Conservation (phyloP, 2,888 invertebrate genomes). For the Crocallis elinguaria region DNA sequence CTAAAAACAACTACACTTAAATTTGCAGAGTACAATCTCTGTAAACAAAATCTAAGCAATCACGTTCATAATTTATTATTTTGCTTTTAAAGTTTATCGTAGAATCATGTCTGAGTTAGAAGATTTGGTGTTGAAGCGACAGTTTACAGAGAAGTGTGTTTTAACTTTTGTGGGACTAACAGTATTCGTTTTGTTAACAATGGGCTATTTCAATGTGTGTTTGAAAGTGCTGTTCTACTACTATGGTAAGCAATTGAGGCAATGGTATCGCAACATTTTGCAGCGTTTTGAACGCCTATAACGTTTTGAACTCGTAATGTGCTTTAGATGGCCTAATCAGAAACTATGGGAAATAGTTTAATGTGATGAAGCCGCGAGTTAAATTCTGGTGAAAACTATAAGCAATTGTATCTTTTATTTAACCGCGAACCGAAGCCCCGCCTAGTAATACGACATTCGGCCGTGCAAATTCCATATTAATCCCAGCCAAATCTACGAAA, state of each 20-base stretch:
- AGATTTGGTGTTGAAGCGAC: slow-evolving; percentile 6
- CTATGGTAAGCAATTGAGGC: slow-evolving; percentile 59
- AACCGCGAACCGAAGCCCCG: no score
- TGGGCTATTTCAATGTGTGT: slow-evolving; percentile 56
- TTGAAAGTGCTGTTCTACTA: slow-evolving; percentile 60
- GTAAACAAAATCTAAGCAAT: not conserved
- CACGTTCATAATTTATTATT: slow-evolving; percentile 19
- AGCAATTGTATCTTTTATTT: no score
- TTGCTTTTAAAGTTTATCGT: slow-evolving; percentile 5
- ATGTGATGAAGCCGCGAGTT: no score
- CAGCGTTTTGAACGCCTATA: no score
- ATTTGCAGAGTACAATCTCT: slow-evolving; percentile 13
- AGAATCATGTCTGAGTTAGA: slow-evolving; percentile 37
- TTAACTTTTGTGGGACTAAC: slow-evolving; percentile 39
- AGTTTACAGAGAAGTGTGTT: slow-evolving; percentile 39
- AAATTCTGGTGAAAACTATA: no score
- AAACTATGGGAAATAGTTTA: no score
- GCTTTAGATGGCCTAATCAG: no score
- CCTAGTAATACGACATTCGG: no score
- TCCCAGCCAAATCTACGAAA: no score
- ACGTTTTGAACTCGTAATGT: no score
- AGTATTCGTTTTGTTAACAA: slow-evolving; percentile 45
- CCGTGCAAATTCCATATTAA: no score
- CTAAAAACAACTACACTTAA: slow-evolving; percentile 16
- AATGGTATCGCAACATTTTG: no score